These are phyloP conservation scores for Diacarnus erythraeanus DNA, from an alignment of 37 sponge, comb jelly and placozoan species.

Conservation along the genomic window DNA sequence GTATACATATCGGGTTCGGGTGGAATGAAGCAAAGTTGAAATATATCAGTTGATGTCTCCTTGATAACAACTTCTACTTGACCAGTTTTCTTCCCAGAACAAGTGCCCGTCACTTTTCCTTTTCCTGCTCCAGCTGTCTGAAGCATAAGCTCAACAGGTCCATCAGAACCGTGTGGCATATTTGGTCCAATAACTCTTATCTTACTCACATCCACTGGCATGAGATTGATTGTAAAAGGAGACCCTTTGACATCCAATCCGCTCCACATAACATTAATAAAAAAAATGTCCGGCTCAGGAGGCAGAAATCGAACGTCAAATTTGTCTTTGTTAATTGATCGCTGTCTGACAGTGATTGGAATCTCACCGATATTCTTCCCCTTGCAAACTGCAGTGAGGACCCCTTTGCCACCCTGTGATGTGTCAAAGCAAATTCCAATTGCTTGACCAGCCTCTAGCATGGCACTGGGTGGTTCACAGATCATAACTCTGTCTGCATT, in stretches of 20 bases:
- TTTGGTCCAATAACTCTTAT: constrained; percentile 56
- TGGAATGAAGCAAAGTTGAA: constrained; percentile 43
- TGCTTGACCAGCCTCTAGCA: constrained; percentile 52
- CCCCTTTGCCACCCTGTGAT: constrained; percentile 34
- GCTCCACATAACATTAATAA: constrained; percentile 56
- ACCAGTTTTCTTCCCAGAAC: constrained; percentile 51
- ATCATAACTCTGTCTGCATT: constrained; percentile 43
- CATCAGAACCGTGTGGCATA: constrained; percentile 26
- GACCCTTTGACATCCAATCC: constrained; percentile 64
- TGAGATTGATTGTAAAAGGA: constrained; percentile 73
- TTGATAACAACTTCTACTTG: constrained; percentile 58
- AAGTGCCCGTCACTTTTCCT: constrained; percentile 59
- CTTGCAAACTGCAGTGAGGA: constrained; percentile 48
- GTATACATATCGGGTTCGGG: constrained; percentile 54
- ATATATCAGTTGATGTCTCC: constrained; percentile 40
- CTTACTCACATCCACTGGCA: constrained; percentile 55
- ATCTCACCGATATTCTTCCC: constrained; percentile 53
- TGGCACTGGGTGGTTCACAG: constrained; percentile 43
- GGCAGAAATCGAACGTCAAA: constrained; percentile 54
- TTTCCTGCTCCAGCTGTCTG: constrained; percentile 49
- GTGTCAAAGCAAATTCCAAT: constrained; percentile 46
- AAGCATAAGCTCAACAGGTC: constrained; percentile 61
- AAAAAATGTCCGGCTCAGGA: constrained; percentile 52
- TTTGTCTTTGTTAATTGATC: constrained; percentile 23
- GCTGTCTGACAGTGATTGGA: constrained; percentile 35